Evolutionary conservation across 2,797 vertebrate species (phyloP), one percentile per base, ranked within the genome.

Genomic region (Phoeniculus purpureus): DNA sequence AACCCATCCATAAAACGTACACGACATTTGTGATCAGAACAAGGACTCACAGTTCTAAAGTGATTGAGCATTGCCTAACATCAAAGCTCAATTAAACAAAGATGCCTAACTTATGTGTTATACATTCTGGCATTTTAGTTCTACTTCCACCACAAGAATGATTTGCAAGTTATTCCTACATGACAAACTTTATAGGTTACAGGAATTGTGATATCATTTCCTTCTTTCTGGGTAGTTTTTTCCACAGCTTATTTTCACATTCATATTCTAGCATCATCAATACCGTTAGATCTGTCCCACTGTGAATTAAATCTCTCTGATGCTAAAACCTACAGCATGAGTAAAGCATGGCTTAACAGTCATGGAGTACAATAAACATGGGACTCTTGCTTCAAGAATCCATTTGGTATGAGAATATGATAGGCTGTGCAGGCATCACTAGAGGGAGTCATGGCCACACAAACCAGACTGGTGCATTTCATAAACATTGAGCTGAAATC

Each of bases 401-500:
- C 58, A 65, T 74, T 79, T 80, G 37, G 12, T 48, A 31, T n/a
- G 32, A 68, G 31, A 64, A 54, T 43, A 82, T 82, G 83, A 85
- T 40, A 84, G 87, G 56, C 40, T 23, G 43, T 81, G 26, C 27
- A 94, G 67, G 50, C 59, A 93, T 88, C 91, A 92, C 94, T 94
- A 94, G 96, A 86, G 91, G 94, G 95, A 95, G 94, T 91, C 88
- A 68, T 12, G 92, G 91, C 71, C 80, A 92, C 94, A 93, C 64
- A 78, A 90, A 96, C 76, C 47, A 85, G 15, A 74, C 21, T 31
- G 47, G 29, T n/a, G 19, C 18, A 15, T 52, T 86, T 92, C 19
- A 45, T 64, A 88, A 86, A 61, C 16, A 7, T 4, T 51, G 22
- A 81, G 51, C 7, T 58, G 54, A 77, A 87, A 23, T 55, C 43